Percentiles rank a stretch among this genome's conserved stretches.
phyloP scores from a whole-genome alignment of 30 jellyfish, hydroid and myxozoan species.

The Nemopilema nomurai region DNA sequence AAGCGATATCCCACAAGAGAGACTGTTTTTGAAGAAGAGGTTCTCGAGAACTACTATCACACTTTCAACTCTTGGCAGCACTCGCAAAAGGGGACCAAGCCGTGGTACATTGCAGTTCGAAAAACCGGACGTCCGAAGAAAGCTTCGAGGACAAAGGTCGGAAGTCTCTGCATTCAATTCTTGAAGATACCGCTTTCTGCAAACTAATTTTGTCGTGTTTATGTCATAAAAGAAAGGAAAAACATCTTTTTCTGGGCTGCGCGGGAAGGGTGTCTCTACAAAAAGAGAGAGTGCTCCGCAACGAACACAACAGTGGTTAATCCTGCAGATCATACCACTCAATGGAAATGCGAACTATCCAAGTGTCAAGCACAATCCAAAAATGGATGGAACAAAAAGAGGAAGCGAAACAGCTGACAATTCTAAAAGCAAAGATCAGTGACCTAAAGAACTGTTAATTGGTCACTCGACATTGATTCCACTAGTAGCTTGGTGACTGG shows the following conservation, averaged over 20 bases:
- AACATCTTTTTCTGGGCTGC: neutral
- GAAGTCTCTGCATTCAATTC: slow-evolving; percentile 57
- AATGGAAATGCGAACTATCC: too few relatives aligned
- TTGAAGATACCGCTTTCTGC: slow-evolving; percentile 18
- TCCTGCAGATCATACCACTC: too few relatives aligned
- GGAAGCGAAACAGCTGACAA: too few relatives aligned
- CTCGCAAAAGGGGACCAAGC: slow-evolving; percentile 15
- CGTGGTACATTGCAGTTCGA: slow-evolving; percentile 68
- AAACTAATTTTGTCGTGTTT: too few relatives aligned
- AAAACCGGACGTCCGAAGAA: slow-evolving; percentile 55
- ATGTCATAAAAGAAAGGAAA: too few relatives aligned
- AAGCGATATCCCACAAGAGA: slow-evolving; percentile 63
- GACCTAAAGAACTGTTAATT: too few relatives aligned
- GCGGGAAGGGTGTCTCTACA: neutral
- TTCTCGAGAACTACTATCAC: slow-evolving; percentile 54
- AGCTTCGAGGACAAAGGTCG: slow-evolving; percentile 58
- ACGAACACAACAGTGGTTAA: too few relatives aligned
- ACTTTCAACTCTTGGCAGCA: slow-evolving; percentile 45
- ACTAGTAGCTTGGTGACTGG: too few relatives aligned
- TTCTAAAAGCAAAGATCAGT: too few relatives aligned
- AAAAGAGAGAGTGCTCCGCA: too few relatives aligned
- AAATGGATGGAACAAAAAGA: neutral
- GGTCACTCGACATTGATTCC: too few relatives aligned
- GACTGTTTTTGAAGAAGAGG: slow-evolving; percentile 58
- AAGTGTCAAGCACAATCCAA: too few relatives aligned